A percentile compares a stretch with the other conserved stretches of the same genome.
phyloP scores from a whole-genome alignment of 2,888 invertebrate genomes.

The Pandemis cinnamomeana region DNA sequence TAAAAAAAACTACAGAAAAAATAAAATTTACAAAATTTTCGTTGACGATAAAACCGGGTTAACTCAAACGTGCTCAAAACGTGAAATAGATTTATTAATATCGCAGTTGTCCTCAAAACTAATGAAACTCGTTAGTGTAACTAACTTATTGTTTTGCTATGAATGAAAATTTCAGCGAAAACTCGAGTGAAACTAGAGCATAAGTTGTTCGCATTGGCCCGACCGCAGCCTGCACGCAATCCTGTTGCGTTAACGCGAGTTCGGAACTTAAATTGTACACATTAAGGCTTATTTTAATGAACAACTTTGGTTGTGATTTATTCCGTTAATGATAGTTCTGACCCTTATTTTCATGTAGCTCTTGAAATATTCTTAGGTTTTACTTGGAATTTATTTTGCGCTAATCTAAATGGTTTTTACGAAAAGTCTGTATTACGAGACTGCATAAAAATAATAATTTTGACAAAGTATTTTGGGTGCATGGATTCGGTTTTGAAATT shows the following conservation, averaged over 20 bases:
- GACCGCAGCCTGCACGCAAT: constrained; percentile 12
- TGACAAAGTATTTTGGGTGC: too few relatives aligned
- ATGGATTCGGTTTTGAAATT: too few relatives aligned
- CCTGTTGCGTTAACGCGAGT: constrained; percentile 22
- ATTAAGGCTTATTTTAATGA: constrained; percentile 28
- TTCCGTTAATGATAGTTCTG: constrained; percentile 7
- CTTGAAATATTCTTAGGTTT: too few relatives aligned
- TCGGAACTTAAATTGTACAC: constrained; percentile 22
- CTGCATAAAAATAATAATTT: too few relatives aligned
- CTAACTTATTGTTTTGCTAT: not conserved
- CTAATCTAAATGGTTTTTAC: too few relatives aligned
- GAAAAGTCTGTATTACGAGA: too few relatives aligned
- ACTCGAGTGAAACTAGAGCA: not conserved
- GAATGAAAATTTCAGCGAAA: constrained; percentile 1
- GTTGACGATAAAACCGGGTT: not conserved
- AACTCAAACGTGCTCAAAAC: not conserved
- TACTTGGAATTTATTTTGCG: too few relatives aligned
- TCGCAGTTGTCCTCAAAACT: not conserved
- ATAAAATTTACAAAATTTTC: too few relatives aligned
- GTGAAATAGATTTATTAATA: not conserved
- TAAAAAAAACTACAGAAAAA: too few relatives aligned
- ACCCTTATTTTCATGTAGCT: not conserved
- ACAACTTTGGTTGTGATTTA: constrained; percentile 28
- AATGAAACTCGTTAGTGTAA: not conserved
- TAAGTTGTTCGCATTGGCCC: not conserved